Evolutionary conservation across 2,113 vertebrate species (phyloP), one percentile per base, ranked within the genome.

Genomic region (Chrysemys picta): DNA sequence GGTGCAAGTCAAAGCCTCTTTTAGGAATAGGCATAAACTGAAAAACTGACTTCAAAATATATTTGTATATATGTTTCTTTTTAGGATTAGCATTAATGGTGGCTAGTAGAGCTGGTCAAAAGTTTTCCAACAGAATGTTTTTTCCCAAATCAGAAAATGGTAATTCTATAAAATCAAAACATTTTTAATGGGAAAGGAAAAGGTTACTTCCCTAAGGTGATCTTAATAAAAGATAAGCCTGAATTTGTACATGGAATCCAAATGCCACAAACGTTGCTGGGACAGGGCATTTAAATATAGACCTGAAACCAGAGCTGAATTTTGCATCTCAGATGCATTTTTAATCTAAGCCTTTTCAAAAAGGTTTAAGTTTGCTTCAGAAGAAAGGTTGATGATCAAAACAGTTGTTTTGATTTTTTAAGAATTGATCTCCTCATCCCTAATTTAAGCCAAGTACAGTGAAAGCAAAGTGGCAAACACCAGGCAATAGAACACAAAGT

Each of bases 381-480:
- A 35, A 52, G 59, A 49, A 96, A 96, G 94, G 31, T 4, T 2
- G 85, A 85, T 1, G 2, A 78, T 88, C 27, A 87, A 88, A 95
- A 87, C 17, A 5, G 86, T 50, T 82, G 31, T 65, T 84, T 79
- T 89, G 75, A 25, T 29, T 86, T 94, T 87, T 78, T 1, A 82
- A 94, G 85, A 92, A 95, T 2, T 42, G 80, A 11, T 75, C 95
- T 83, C 90, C 10, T 31, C n/a, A 95, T 95, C 53, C 5, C 94
- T 80, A 78, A 45, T 91, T 97, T 82, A 83, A 75, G 92, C 88
- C 54, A 95, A 93, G 12, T 21, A 35, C 49, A 90, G 75, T 84
- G 87, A 35, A 94, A 93, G 76, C 35, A 92, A 93, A 94, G 53
- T 54, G n/a, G 13, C 38, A 54, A 93, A 54, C 50, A 79, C 80